These are phyloP conservation scores for Julus scandinavius DNA, from an alignment of 2,888 invertebrate genomes.

Conservation along the genomic window DNA sequence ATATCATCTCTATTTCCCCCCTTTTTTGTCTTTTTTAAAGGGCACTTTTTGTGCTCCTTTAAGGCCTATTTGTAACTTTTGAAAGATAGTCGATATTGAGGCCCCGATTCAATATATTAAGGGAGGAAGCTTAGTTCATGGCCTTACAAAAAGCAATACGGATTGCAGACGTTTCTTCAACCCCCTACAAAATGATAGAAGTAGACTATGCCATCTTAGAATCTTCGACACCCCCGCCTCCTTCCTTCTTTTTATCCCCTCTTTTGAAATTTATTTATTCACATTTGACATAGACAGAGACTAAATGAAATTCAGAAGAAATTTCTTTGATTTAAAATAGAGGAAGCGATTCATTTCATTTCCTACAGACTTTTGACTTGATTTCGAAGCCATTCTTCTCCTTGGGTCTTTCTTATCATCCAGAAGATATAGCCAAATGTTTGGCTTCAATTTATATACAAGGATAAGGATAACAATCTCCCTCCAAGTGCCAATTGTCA, in stretches of 20 bases:
- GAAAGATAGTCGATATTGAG: slow-evolving; percentile 27
- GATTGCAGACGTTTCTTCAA: neutral
- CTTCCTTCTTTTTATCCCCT: neutral
- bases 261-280: slow-evolving; percentile 16
- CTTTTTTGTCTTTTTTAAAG: slow-evolving; percentile 19
- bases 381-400: neutral
- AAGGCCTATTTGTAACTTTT: slow-evolving; percentile 33
- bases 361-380: slow-evolving; percentile 33
- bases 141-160: slow-evolving; percentile 16
- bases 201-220: neutral
- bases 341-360: slow-evolving; percentile 20
- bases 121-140: slow-evolving; percentile 33
- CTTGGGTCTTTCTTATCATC: slow-evolving; percentile 3
- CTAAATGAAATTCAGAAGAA: slow-evolving; percentile 33
- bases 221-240: neutral
- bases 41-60: slow-evolving; percentile 27
- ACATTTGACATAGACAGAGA: slow-evolving; percentile 33
- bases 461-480: slow-evolving; percentile 12
- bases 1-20: slow-evolving; percentile 15
- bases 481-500: neutral
- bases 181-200: neutral
- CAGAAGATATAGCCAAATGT: neutral
- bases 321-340: slow-evolving; percentile 18
- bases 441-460: slow-evolving; percentile 27
- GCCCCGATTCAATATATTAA: slow-evolving; percentile 21